A percentile compares a stretch with the other conserved stretches of the same genome.
Conservation (phyloP, 1,140 invertebrate species). For the Antheraea pernyi region DNA sequence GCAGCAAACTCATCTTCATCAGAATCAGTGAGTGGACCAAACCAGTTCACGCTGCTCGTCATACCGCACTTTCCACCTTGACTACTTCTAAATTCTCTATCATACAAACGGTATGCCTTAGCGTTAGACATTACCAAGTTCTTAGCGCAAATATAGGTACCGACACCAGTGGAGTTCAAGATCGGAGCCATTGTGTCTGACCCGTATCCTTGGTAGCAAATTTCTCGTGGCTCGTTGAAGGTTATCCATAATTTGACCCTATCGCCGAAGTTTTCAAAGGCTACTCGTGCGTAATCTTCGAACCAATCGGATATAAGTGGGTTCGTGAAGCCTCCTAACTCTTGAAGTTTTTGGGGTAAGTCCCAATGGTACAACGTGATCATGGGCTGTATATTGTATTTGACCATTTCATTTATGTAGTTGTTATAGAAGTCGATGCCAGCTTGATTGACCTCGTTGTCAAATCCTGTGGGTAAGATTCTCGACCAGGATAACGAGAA, state of each 20-base stretch:
- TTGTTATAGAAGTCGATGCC: slow-evolving; percentile 81
- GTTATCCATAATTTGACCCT: slow-evolving; percentile 74
- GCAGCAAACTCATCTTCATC: slow-evolving; percentile 75
- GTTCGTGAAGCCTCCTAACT: slow-evolving; percentile 55
- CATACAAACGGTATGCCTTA: slow-evolving; percentile 70
- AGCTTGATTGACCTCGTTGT: slow-evolving; percentile 72
- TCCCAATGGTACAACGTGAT: slow-evolving; percentile 67
- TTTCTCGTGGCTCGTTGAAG: slow-evolving; percentile 74
- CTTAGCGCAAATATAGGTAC: slow-evolving; percentile 78
- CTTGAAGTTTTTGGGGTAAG: slow-evolving; percentile 56
- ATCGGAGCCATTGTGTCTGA: slow-evolving; percentile 45
- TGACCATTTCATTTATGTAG: slow-evolving; percentile 76
- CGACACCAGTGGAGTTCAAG: slow-evolving; percentile 49
- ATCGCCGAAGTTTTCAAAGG: slow-evolving; percentile 75
- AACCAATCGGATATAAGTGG: slow-evolving; percentile 73
- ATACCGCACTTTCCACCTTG: slow-evolving; percentile 79
- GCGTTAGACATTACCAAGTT: slow-evolving; percentile 80
- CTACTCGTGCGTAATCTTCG: slow-evolving; percentile 76
- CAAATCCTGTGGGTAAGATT: slow-evolving; percentile 78
- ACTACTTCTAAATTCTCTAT: slow-evolving; percentile 45
- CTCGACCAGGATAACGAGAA: slow-evolving; percentile 62
- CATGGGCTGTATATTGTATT: slow-evolving; percentile 62
- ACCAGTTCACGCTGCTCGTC: slow-evolving; percentile 78
- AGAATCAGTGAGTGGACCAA: slow-evolving; percentile 69
- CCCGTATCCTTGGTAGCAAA: slow-evolving; percentile 61